Evolutionary conservation across 2,888 invertebrate genomes (phyloP).

Genomic region (Parelbella ahira): DNA sequence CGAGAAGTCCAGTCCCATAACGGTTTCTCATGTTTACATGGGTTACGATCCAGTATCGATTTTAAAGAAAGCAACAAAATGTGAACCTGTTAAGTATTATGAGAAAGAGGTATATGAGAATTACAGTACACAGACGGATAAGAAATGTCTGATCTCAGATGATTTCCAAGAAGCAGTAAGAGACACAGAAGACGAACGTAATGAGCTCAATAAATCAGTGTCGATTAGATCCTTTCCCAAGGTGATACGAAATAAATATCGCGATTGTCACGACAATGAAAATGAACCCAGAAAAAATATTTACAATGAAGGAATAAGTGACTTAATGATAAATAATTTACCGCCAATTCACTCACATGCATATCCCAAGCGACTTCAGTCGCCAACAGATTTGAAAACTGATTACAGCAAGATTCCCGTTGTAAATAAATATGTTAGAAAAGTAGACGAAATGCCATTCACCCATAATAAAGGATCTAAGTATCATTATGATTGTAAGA

Average conservation of each 20-base stretch:
- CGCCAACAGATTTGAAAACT: slow-evolving; percentile 23
- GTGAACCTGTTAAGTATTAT: slow-evolving; percentile 3
- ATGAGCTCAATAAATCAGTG: not conserved
- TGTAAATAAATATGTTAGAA: slow-evolving; percentile 9
- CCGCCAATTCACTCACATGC: not conserved
- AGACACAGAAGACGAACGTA: slow-evolving; percentile 31
- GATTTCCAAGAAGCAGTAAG: slow-evolving; percentile 32
- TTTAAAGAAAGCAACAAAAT: slow-evolving; percentile 29
- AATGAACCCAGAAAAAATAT: slow-evolving; percentile 38
- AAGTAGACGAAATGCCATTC: slow-evolving; percentile 38
- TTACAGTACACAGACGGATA: slow-evolving; percentile 8
- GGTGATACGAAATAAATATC: slow-evolving; percentile 7
- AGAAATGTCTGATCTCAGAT: slow-evolving; percentile 8
- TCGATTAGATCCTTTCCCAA: slow-evolving; percentile 23
- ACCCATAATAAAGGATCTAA: slow-evolving; percentile 44
- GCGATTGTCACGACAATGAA: not conserved
- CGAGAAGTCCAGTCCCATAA: not conserved
- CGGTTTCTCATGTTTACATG: slow-evolving; percentile 12
- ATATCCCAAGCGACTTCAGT: slow-evolving; percentile 1
- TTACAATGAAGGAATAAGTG: slow-evolving; percentile 61
- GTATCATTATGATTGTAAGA: slow-evolving; percentile 49
- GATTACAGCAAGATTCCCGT: slow-evolving; percentile 29
- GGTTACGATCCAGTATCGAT: slow-evolving; percentile 31
- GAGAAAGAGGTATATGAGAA: not conserved
- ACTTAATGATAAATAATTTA: slow-evolving; percentile 32